Evolutionary conservation across 2,888 invertebrate species (phyloP).

Genomic region (Cecidostiba fungosa): DNA sequence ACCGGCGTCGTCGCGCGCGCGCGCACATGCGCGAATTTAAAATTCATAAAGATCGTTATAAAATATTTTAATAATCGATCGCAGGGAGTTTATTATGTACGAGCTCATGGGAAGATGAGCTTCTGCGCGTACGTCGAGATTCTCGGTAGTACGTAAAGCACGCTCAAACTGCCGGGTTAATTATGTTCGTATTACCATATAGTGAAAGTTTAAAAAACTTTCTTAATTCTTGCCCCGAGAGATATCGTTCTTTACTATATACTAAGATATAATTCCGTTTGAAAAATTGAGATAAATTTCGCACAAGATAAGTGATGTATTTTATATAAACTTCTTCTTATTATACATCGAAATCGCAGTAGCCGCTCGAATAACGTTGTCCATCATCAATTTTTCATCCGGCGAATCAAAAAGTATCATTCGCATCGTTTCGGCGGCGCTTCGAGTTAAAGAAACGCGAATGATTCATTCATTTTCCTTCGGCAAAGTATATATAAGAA

Average conservation of each 20-base stretch:
- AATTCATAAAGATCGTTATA: conserved; percentile 41
- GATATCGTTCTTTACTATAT: not conserved
- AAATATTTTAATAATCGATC: conserved; percentile 51
- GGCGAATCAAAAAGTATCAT: conserved; percentile 29
- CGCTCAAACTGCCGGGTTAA: not conserved
- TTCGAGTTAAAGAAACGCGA: conserved; percentile 15
- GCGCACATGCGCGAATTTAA: conserved; percentile 12
- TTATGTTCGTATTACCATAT: conserved; percentile 27
- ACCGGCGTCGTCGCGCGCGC: not conserved
- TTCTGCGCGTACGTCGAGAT: not conserved
- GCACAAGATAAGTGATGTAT: not conserved
- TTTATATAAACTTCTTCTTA: not conserved
- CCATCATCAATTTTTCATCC: conserved; percentile 28
- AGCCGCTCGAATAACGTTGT: not conserved
- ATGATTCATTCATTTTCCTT: conserved; percentile 55
- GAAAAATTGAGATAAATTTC: conserved; percentile 8
- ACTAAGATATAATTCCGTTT: not conserved
- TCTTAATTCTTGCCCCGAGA: not conserved
- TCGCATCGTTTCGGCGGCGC: conserved; percentile 17
- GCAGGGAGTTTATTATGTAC: conserved; percentile 23
- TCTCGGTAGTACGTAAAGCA: conserved; percentile 38
- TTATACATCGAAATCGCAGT: not conserved
- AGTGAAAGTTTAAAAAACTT: conserved; percentile 25
- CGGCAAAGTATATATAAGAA: conserved; percentile 12
- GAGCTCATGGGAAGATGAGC: not conserved